Evolutionary conservation across 2,888 invertebrate species (phyloP).

Genomic region (Agonopterix subpropinquella): DNA sequence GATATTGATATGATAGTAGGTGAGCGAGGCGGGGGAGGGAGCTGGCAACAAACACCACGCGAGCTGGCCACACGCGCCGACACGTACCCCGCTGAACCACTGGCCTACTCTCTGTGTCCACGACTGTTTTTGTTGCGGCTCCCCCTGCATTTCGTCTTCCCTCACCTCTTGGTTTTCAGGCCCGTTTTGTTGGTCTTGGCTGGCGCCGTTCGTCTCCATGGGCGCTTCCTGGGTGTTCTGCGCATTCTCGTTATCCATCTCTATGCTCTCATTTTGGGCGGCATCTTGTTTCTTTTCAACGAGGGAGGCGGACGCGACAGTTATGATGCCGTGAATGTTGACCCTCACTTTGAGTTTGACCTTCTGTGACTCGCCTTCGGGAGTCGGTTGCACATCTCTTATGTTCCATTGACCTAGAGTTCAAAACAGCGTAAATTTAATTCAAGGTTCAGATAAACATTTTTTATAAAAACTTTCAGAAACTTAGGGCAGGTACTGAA

Average conservation of each 20-base stretch:
- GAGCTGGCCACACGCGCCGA: slow-evolving; percentile 58
- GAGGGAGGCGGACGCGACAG: slow-evolving; percentile 89
- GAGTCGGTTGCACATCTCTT: slow-evolving; percentile 88
- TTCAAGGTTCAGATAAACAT: neutral
- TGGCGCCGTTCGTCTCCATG: slow-evolving; percentile 68
- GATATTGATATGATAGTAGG: neutral
- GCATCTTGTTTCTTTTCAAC: slow-evolving; percentile 82
- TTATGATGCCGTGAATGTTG: slow-evolving; percentile 94
- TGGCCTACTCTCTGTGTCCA: slow-evolving; percentile 83
- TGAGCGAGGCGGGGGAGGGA: slow-evolving; percentile 6
- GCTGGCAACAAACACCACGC: slow-evolving; percentile 58
- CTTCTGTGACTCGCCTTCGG: slow-evolving; percentile 94
- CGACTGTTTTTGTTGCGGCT: slow-evolving; percentile 75
- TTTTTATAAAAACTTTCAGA: too few species aligned
- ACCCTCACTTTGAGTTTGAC: slow-evolving; percentile 97
- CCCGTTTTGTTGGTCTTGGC: slow-evolving; percentile 58
- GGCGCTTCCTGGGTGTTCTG: slow-evolving; percentile 57
- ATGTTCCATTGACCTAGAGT: slow-evolving; percentile 82
- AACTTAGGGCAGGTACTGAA: too few species aligned
- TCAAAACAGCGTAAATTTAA: slow-evolving; percentile 4
- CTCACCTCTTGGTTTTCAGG: slow-evolving; percentile 70
- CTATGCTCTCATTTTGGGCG: slow-evolving; percentile 53
- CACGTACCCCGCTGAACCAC: slow-evolving; percentile 83
- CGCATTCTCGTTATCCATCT: slow-evolving; percentile 61
- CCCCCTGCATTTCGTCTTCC: slow-evolving; percentile 59